Evolutionary conservation across 1,140 invertebrate species (phyloP), one percentile per base, ranked within the genome.

Genomic region (Drosophila ananassae): DNA sequence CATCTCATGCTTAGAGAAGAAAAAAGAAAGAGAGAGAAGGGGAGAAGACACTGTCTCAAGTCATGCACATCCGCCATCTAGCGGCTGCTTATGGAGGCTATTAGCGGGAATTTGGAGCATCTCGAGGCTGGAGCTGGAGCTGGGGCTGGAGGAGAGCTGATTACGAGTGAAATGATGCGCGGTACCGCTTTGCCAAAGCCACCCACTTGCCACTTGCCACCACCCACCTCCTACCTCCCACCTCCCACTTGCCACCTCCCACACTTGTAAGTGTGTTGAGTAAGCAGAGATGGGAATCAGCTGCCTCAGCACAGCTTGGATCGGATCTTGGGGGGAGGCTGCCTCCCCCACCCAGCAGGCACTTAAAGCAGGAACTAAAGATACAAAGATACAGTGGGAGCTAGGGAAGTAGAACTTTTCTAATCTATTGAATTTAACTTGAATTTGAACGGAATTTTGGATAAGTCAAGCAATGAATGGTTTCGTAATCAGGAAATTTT

Each of bases 231-330:
- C n/a, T n/a, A n/a, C n/a, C n/a, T n/a, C n/a, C n/a, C n/a, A n/a
- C n/a, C n/a, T n/a, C n/a, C n/a, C n/a, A n/a, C n/a, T n/a, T 6
- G 50, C 9, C 47, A 4, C 5, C 50, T 22, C 13, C 44, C 8
- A 37, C 25, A 69, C 67, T 41, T 48, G 34, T 67, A 69, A 71
- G 67, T 71, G 52, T 71, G 67, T 71, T 71, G 67, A 69, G 67
- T 69, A 69, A 71, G 67, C 67, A 69, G 51, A 71, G 64, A 71
- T 71, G 69, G 53, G 57, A 71, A 71, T 71, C 64, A 69, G 64
- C 34, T 21, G 52, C 44, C 52, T 69, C 63, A 71, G 66, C 61
- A 63, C 44, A 41, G 47, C 25, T n/a, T 2, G 8, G 0, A 44
- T 7, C 39, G 17, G 17, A 17, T 17, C 17, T n/a, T n/a, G n/a